Evolutionary conservation across 2,888 invertebrate species (phyloP).

Genomic region (Catocala nupta): DNA sequence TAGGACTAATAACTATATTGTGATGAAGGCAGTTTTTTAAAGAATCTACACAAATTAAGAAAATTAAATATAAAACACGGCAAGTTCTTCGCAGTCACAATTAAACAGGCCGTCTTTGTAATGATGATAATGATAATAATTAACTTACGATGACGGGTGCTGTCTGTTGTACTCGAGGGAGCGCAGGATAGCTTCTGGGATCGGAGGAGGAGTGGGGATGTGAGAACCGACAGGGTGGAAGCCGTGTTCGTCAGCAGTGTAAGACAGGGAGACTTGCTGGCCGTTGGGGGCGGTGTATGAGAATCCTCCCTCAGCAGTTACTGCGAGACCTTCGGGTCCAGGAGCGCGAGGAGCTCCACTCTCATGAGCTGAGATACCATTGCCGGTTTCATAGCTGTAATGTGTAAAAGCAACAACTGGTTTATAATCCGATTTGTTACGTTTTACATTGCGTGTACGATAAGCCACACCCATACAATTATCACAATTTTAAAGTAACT

Average conservation of each 20-base stretch:
- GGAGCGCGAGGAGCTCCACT: constrained; percentile 83
- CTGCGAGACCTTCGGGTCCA: constrained; percentile 79
- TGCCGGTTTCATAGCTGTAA: constrained; percentile 88
- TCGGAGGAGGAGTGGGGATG: constrained; percentile 87
- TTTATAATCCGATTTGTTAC: no score
- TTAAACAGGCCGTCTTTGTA: no score
- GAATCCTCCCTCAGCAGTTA: constrained; percentile 88
- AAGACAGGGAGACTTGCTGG: constrained; percentile 87
- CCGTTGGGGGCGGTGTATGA: constrained; percentile 90
- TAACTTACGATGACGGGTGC: constrained; percentile 71
- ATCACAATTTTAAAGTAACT: no score
- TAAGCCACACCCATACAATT: no score
- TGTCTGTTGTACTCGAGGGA: constrained; percentile 77
- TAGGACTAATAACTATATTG: no score
- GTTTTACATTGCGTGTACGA: no score
- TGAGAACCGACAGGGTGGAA: constrained; percentile 88
- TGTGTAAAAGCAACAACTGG: no score
- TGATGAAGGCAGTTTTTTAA: no score
- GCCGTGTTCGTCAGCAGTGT: constrained; percentile 90
- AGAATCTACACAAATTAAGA: no score
- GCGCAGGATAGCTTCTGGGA: constrained; percentile 84
- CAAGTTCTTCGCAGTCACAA: no score
- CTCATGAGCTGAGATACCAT: constrained; percentile 88
- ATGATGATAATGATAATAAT: no score
- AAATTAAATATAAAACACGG: no score